Evolutionary conservation across 2,888 invertebrate genomes (phyloP).

Genomic region (Ichneumon xanthorius): DNA sequence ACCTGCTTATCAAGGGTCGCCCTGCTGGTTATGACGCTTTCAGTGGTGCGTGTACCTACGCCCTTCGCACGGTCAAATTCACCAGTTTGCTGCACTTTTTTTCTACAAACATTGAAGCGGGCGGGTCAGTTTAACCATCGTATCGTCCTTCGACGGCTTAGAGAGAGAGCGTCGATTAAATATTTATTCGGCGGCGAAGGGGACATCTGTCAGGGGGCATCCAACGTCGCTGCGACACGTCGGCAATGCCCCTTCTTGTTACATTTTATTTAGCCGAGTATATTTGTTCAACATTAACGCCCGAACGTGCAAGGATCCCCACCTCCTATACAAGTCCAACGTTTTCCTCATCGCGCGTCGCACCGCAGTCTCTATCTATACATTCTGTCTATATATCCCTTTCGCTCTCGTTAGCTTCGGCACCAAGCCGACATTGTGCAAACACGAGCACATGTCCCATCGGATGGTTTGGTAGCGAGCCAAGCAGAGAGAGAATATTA

Average conservation of each 20-base stretch:
- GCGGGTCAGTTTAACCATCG: conserved; percentile 38
- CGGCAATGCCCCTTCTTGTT: conserved; percentile 74
- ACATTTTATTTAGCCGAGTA: conserved; percentile 81
- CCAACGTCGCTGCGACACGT: conserved; percentile 19
- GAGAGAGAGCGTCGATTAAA: conserved; percentile 80
- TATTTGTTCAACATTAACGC: conserved; percentile 84
- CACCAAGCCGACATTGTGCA: conserved; percentile 61
- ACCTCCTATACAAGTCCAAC: conserved; percentile 54
- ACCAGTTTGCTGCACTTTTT: not conserved
- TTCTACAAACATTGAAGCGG: not conserved
- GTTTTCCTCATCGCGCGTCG: conserved; percentile 40
- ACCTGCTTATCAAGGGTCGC: conserved; percentile 23
- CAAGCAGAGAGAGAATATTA: conserved; percentile 77
- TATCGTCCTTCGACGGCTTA: conserved; percentile 58
- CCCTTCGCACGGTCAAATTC: conserved; percentile 16
- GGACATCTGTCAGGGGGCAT: conserved; percentile 81
- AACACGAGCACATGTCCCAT: conserved; percentile 78
- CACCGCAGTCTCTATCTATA: not conserved
- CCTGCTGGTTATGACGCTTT: conserved; percentile 31
- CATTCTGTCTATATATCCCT: conserved; percentile 20
- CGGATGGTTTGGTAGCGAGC: conserved; percentile 74
- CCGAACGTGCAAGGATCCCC: conserved; percentile 54
- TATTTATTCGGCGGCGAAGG: conserved; percentile 82
- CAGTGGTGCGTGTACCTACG: conserved; percentile 4
- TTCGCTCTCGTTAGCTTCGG: conserved; percentile 42